Base-by-base conservation (phyloP, 1,140 invertebrate genomes). In the Dufourea novaeangliae region DNA sequence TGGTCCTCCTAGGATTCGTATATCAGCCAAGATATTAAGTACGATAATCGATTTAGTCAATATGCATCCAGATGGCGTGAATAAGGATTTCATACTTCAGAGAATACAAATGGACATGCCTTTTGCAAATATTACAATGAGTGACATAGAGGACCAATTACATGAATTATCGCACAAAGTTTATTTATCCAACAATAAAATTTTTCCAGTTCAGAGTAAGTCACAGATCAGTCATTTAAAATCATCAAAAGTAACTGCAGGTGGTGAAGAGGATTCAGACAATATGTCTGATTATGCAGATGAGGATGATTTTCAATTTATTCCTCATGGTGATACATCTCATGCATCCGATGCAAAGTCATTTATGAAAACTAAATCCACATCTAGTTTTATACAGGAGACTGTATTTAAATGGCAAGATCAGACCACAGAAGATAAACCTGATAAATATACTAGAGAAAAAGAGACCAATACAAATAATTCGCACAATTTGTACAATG, bases 111-210 rank as follows among this genome's bases (percentile, higher is more conserved):
- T 22, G 1, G 27, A 25, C 3, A 17, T 78, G 7, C 75, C 70
- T 14, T 32, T 54, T 41, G 10, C 10, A 14, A 57, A 52, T 0
- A 20, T 86, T 1, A 57, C 64, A 2, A 27, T 44, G 1, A 10
- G 50, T 0, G 82, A 90, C 10, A 37, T 87, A 2, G 64, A 57
- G 0, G 8, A 41, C 0, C 83, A 90, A 8, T 59, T 90, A 7
- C 22, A 20, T 0, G 64, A 83, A 46, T 8, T 90, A 17, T 25
- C 66, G 6, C 83, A 89, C 32, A 52, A 71, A 14, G 27, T 91
- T 11, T 11, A 3, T 11, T 20, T 85, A 2, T 50, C 76, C 0
- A 27, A 70, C 14, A 59, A 83, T 44, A 79, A 68, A 56, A 32
- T 88, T 22, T 89, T 70, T 83, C 79, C 86, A 6, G 34, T 17